phyloP scores from a whole-genome alignment of 1,140 invertebrate genomes.

The Sycophaga agraensis region DNA sequence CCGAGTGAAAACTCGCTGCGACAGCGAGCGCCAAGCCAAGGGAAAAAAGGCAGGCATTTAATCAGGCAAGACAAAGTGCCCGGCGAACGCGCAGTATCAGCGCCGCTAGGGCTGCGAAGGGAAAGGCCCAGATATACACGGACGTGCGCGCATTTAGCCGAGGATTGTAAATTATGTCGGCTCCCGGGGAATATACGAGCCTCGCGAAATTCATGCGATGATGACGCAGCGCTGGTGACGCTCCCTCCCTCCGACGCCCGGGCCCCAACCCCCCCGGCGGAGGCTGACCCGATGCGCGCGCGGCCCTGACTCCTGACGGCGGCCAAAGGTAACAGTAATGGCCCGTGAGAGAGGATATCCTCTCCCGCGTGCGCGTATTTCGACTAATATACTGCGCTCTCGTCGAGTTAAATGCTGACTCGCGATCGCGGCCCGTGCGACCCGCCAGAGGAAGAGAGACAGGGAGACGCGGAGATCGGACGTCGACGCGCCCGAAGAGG shows the following conservation, averaged over 20 bases:
- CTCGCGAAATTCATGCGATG: slow-evolving; percentile 19
- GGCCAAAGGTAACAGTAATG: slow-evolving; percentile 21
- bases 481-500: background rate
- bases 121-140: too few species aligned
- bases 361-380: background rate
- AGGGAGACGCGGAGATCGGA: background rate
- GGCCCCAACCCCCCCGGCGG: background rate
- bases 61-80: too few species aligned
- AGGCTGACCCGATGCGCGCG: too few species aligned
- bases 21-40: background rate
- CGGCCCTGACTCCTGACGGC: too few species aligned
- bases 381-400: slow-evolving; percentile 19
- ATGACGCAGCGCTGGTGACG: slow-evolving; percentile 20
- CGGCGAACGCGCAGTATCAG: too few species aligned
- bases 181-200: background rate
- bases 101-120: too few species aligned
- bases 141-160: background rate
- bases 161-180: slow-evolving; percentile 17
- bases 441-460: background rate
- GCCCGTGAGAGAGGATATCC: slow-evolving; percentile 27
- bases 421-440: background rate
- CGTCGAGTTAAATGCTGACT: slow-evolving; percentile 26
- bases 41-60: too few species aligned
- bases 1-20: too few species aligned
- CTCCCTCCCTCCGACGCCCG: background rate